Conservation (phyloP, 2,888 invertebrate genomes). For the Drosophila borborema region DNA sequence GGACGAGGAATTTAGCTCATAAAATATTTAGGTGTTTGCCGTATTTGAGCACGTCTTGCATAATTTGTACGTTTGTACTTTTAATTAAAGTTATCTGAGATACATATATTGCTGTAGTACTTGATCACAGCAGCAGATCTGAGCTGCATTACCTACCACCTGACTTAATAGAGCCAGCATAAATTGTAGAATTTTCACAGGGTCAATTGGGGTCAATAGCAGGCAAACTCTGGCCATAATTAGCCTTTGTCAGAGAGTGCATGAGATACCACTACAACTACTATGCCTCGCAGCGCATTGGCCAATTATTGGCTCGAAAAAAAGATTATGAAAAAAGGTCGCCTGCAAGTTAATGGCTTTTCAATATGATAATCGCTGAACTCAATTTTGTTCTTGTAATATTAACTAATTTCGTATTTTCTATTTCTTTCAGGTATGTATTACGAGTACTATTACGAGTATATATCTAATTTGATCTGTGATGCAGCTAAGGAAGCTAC, state of each 20-base stretch:
- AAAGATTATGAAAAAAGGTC: not conserved
- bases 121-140: constrained; percentile 22
- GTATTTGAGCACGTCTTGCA: constrained; percentile 79
- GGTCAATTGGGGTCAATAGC: constrained; percentile 38
- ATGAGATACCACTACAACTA: not conserved
- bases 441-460: too few species aligned
- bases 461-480: not conserved
- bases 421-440: constrained; percentile 8
- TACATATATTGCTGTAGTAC: constrained; percentile 30
- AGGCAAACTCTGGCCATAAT: constrained; percentile 27
- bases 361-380: not conserved
- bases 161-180: constrained; percentile 24
- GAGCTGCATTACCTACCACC: constrained; percentile 42
- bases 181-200: constrained; percentile 11
- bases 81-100: constrained; percentile 76
- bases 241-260: constrained; percentile 29
- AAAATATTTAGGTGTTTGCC: constrained; percentile 81
- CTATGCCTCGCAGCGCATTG: constrained; percentile 34
- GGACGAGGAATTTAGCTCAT: constrained; percentile 62
- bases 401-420: not conserved
- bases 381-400: not conserved
- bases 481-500: not conserved
- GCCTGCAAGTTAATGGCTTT: not conserved
- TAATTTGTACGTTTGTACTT: constrained; percentile 76
- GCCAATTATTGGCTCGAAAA: constrained; percentile 44